phyloP scores from a whole-genome alignment of 2,888 invertebrate species.

The Nematopogon swammerdamellus region DNA sequence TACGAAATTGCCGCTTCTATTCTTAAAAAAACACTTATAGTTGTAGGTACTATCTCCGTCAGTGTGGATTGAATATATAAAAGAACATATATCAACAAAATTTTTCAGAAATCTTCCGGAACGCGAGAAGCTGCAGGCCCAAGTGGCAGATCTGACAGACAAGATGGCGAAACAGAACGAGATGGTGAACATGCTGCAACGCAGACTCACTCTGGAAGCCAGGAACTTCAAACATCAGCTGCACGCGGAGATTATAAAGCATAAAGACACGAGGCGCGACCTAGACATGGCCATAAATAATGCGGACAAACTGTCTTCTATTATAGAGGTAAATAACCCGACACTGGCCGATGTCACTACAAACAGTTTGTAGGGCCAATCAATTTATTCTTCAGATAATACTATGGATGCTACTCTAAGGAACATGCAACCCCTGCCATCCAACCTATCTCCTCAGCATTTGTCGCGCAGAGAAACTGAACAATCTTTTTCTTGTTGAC shows the following conservation, averaged over 20 bases:
- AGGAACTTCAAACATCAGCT: constrained; percentile 73
- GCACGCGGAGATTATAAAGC: constrained; percentile 64
- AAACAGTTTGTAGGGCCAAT: too few species aligned
- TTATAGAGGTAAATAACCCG: constrained; percentile 55
- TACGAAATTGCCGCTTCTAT: too few species aligned
- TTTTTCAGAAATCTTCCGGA: constrained; percentile 68
- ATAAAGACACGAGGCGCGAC: constrained; percentile 66
- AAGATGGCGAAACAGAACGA: constrained; percentile 62
- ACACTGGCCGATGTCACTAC: constrained; percentile 7
- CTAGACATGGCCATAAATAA: constrained; percentile 61
- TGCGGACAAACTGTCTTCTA: constrained; percentile 57
- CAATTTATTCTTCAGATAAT: too few species aligned
- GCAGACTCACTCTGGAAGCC: constrained; percentile 67
- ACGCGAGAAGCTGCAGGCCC: constrained; percentile 67
- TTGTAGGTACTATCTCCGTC: too few species aligned
- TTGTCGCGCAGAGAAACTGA: too few species aligned
- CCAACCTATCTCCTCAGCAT: too few species aligned
- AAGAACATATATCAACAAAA: too few species aligned
- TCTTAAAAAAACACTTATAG: too few species aligned
- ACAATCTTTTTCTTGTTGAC: too few species aligned
- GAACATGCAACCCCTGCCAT: too few species aligned
- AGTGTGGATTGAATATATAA: too few species aligned
- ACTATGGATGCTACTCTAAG: too few species aligned
- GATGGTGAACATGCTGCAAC: constrained; percentile 60
- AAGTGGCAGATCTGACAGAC: constrained; percentile 53